Base-by-base conservation (phyloP, 2,113 vertebrate genomes). In the Tricholaema leucomelas region DNA sequence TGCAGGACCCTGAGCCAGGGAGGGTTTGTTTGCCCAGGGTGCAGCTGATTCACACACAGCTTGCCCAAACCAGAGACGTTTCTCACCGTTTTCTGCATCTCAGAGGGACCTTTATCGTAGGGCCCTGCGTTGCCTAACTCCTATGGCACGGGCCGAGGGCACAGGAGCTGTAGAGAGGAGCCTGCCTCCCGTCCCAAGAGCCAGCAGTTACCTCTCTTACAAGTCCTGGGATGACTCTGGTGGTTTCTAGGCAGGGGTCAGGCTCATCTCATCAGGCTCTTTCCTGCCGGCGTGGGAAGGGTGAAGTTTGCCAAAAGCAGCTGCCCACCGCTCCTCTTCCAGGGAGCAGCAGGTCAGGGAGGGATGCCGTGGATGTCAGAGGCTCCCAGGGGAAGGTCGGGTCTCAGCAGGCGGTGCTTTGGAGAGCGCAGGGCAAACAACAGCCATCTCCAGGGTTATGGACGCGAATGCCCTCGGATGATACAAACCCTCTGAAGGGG, bases 401-500 rank as follows among this genome's bases (percentile, higher is more conserved):
- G 79, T 84, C 80, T 69, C 9, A 0, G 86, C 91, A 94, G 88
- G 84, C 15, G 0, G 82, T 46, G 9, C 91, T 94, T 86, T 35
- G 77, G 80, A 81, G 80, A 83, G 80, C 1, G 0, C 73, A 78
- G 1, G 8, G 88, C 91, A 91, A 95, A 93, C 91, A 93, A 83
- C 91, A 63, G 5, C 92, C 94, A 88, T 88, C 95, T 95, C 88
- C 10, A 84, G 86, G 93, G 94, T 94, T 93, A 88, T 81, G 90
- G 92, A 95, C 81, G n/a, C 81, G 52, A 94, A 95, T 95, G 95
- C 93, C 95, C 94, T 95, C 93, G 94, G 90, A 95, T 94, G 95
- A 93, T 95, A 95, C 92, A 94, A 96, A 88, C 90, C 86, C 0
- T 88, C 93, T 95, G 91, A 90, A 96, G 95, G 93, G 93, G 94